phyloP scores from a whole-genome alignment of 2,113 vertebrate genomes.

The Nibea coibor region DNA sequence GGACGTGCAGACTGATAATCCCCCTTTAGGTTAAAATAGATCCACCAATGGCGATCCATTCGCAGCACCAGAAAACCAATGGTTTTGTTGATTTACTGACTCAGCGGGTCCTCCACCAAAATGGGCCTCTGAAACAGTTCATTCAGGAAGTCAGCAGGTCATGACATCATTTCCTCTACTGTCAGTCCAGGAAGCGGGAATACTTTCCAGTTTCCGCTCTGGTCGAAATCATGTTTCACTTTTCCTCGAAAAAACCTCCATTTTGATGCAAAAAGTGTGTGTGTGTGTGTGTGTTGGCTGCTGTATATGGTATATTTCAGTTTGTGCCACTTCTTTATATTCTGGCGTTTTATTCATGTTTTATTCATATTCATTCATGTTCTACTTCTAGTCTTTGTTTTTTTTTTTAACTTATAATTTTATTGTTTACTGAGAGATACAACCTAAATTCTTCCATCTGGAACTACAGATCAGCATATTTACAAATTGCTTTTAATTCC shows the following conservation, averaged over 20 bases:
- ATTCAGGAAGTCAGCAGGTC: constrained; percentile 85
- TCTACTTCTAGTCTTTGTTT: not conserved
- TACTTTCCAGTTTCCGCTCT: constrained; percentile 68
- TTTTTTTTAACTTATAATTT: not conserved
- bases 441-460: not conserved
- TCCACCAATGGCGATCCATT: not conserved
- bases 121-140: constrained; percentile 76
- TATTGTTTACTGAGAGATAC: not conserved
- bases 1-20: not conserved
- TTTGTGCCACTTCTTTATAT: not conserved
- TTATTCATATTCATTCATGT: too few relatives aligned
- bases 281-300: not conserved
- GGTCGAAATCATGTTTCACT: constrained; percentile 37
- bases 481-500: not conserved
- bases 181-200: constrained; percentile 77
- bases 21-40: not conserved
- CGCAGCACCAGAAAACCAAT: constrained; percentile 26
- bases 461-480: not conserved
- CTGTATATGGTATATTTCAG: not conserved
- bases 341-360: not conserved
- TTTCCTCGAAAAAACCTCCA: constrained; percentile 41
- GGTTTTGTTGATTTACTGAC: constrained; percentile 48
- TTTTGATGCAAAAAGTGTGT: constrained; percentile 3
- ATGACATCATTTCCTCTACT: constrained; percentile 83
- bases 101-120: constrained; percentile 53